Percentiles rank a stretch among this genome's conserved stretches.
Evolutionary conservation across 2,113 vertebrate species (phyloP).

Genomic region (Paralichthys olivaceus): DNA sequence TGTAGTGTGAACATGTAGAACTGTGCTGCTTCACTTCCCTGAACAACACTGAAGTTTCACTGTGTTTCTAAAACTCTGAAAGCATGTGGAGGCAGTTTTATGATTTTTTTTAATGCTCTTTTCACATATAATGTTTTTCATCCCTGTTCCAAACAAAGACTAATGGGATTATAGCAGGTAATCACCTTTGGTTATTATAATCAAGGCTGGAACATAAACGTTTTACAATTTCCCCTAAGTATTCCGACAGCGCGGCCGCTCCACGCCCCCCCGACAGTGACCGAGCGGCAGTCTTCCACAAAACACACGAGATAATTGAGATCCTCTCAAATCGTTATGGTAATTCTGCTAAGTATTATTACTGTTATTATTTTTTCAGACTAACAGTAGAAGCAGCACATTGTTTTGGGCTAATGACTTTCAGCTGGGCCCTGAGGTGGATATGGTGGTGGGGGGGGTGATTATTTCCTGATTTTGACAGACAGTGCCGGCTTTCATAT

Average conservation of each 20-base stretch:
- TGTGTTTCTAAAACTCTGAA: not conserved
- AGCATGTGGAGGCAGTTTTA: constrained; percentile 32
- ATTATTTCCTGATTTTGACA: constrained; percentile 93
- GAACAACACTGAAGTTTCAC: not conserved
- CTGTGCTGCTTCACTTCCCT: not conserved
- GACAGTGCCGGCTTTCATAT: constrained; percentile 91
- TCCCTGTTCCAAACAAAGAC: constrained; percentile 22
- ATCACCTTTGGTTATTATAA: constrained; percentile 53
- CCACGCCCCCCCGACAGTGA: constrained; percentile 21
- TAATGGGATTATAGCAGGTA: constrained; percentile 49
- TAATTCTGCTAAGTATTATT: constrained; percentile 87
- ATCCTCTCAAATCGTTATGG: constrained; percentile 87
- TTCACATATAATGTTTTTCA: constrained; percentile 35
- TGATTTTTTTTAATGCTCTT: constrained; percentile 30
- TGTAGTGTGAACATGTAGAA: not conserved
- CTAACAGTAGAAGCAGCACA: constrained; percentile 91
- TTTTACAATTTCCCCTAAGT: constrained; percentile 52
- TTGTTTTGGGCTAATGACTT: constrained; percentile 92
- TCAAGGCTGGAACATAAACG: constrained; percentile 47
- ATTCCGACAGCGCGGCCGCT: constrained; percentile 66
- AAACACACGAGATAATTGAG: constrained; percentile 83
- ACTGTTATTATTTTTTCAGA: constrained; percentile 79
- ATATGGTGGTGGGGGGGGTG: constrained; percentile 83
- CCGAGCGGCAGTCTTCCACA: constrained; percentile 30
- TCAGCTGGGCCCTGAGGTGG: constrained; percentile 88